Conservation (phyloP, 2,888 invertebrate genomes). For the Eledone cirrhosa region DNA sequence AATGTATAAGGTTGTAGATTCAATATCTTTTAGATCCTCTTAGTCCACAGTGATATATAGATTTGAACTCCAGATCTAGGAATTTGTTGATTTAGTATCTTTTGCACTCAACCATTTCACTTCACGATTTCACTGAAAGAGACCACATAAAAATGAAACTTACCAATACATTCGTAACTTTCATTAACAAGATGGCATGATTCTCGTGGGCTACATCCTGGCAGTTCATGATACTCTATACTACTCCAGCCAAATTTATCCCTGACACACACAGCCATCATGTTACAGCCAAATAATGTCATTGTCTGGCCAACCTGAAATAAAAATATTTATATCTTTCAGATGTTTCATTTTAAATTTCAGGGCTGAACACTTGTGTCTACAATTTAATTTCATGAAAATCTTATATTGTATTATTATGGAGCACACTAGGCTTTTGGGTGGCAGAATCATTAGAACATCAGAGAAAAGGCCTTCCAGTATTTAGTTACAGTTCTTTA, state of each 20-base stretch:
- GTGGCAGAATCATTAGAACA: too few species aligned
- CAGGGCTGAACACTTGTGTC: too few species aligned
- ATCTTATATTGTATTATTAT: too few species aligned
- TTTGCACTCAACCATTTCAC: not conserved
- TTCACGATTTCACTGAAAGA: slow-evolving; percentile 15
- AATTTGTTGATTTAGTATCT: not conserved
- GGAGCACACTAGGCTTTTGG: too few species aligned
- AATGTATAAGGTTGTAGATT: too few species aligned
- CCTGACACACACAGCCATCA: not conserved
- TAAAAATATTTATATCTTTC: not conserved
- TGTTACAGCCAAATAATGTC: slow-evolving; percentile 1
- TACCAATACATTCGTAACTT: slow-evolving; percentile 3
- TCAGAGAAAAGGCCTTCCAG: too few species aligned
- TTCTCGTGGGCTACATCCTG: slow-evolving; percentile 16
- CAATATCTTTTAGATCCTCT: too few species aligned
- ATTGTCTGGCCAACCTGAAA: slow-evolving; percentile 19
- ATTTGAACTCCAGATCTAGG: not conserved
- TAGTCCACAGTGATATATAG: too few species aligned
- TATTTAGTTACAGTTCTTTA: too few species aligned
- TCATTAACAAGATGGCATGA: slow-evolving; percentile 21
- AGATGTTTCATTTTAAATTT: too few species aligned
- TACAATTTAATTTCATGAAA: too few species aligned
- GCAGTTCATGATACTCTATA: slow-evolving; percentile 6
- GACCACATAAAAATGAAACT: not conserved
- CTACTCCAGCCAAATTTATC: slow-evolving; percentile 4